These are phyloP conservation scores for Plectropomus leopardus DNA, from an alignment of 2,113 vertebrate species.

Conservation along the genomic window DNA sequence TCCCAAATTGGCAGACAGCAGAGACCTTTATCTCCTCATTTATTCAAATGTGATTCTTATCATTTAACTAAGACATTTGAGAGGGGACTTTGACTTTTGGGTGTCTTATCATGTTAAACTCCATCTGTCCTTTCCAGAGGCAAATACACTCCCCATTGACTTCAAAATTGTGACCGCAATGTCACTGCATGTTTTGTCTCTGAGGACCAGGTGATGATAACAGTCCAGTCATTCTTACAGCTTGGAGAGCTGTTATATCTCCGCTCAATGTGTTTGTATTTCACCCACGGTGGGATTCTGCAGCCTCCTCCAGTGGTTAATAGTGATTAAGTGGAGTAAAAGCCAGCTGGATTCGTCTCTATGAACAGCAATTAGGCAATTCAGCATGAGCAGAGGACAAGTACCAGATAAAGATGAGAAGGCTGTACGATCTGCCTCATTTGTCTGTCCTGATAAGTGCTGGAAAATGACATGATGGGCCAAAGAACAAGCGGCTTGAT, in stretches of 20 bases:
- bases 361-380: not conserved
- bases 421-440: not conserved
- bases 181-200: not conserved
- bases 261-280: not conserved
- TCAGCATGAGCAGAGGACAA: not conserved
- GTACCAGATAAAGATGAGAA: not conserved
- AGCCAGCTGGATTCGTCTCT: not conserved
- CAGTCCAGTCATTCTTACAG: conserved; percentile 16
- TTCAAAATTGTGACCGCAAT: not conserved
- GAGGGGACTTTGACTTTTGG: conserved; percentile 33
- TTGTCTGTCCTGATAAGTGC: not conserved
- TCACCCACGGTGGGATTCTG: not conserved
- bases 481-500: not conserved
- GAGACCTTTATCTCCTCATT: not conserved
- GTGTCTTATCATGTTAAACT: conserved; percentile 9
- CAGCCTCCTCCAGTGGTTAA: not conserved
- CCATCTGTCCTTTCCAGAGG: not conserved
- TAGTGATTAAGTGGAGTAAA: not conserved
- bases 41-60: not conserved
- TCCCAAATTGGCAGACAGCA: not conserved
- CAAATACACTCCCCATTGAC: not conserved
- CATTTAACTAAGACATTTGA: not conserved
- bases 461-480: not conserved
- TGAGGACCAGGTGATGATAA: not conserved
- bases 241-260: not conserved